phyloP scores from a whole-genome alignment of 2,797 vertebrate species.

The Cirrhinus molitorella region DNA sequence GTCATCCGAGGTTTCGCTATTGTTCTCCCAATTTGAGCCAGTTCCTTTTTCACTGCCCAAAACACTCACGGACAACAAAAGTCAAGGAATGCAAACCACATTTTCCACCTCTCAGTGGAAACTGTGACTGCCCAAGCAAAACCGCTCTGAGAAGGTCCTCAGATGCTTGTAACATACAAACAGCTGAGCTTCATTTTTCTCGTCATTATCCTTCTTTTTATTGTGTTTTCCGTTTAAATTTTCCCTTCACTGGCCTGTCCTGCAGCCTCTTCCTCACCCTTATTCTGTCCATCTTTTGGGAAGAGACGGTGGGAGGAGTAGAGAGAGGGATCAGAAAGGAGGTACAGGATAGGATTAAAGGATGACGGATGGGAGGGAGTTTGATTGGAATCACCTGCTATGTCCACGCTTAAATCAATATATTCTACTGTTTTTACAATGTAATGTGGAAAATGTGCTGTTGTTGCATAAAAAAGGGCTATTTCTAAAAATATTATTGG shows the following conservation, averaged over 20 bases:
- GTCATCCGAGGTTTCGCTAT: slow-evolving; percentile 90
- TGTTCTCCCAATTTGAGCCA: slow-evolving; percentile 86
- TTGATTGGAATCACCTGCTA: slow-evolving; percentile 59
- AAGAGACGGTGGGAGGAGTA: slow-evolving; percentile 22
- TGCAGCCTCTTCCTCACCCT: slow-evolving; percentile 21
- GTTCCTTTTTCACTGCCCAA: slow-evolving; percentile 81
- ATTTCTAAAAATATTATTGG: background rate
- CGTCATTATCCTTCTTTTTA: slow-evolving; percentile 65
- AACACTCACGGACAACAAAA: slow-evolving; percentile 88
- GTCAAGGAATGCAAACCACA: slow-evolving; percentile 89
- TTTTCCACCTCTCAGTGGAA: slow-evolving; percentile 75
- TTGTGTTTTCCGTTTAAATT: background rate
- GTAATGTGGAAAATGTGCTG: background rate
- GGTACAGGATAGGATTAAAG: slow-evolving; percentile 31
- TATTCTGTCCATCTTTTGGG: background rate
- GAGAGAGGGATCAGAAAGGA: slow-evolving; percentile 42
- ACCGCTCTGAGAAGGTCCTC: slow-evolving; percentile 59
- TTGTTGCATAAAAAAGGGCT: background rate
- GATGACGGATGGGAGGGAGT: slow-evolving; percentile 49
- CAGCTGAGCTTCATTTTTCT: slow-evolving; percentile 64
- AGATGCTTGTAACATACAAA: slow-evolving; percentile 17
- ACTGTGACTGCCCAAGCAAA: slow-evolving; percentile 66
- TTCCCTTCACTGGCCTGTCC: slow-evolving; percentile 22
- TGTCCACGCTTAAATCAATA: slow-evolving; percentile 54
- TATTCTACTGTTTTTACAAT: slow-evolving; percentile 39